Evolutionary conservation across 2,113 vertebrate genomes (phyloP), one percentile per base, ranked within the genome.

Genomic region (Phrynocephalus versicolor): DNA sequence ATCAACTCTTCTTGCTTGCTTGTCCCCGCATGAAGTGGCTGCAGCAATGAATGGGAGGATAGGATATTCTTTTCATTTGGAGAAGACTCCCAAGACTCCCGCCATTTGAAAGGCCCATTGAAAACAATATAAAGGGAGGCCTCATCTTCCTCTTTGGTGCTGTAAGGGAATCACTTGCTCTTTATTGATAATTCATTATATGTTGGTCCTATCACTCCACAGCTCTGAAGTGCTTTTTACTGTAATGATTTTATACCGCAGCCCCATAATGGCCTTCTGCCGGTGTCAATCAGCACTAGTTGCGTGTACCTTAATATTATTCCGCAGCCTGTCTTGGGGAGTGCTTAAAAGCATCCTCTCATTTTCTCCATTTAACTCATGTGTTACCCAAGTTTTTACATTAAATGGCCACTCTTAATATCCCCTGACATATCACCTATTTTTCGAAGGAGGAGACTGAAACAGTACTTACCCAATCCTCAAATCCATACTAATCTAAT

Each of bases 361-460:
- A 96, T 97, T 95, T 96, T 96, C 96, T 95, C 95, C 93, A 94
- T 95, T 96, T 97, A 96, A 96, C 96, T 96, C 96, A 70, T 97
- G 96, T 97, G 96, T 97, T 96, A 96, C 96, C 95, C 91, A 94
- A 93, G 94, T 96, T 97, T 97, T 96, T 96, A 97, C 96, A 97
- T 97, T 97, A 97, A 97, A 97, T 96, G 96, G 94, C 93, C 93
- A 92, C 96, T 95, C 95, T 96, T 97, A 96, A 97, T 97, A 96
- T 97, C 96, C 95, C 94, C 83, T 90, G 96, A 94, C 95, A 94
- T 91, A 90, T 95, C 96, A 96, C 95, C 96, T 95, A 93, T 95
- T 95, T 51, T 96, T 96, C 96, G 92, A 81, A 94, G 94, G 93
- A 96, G 96, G 95, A 95, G 95, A 92, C 92, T 79, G 94, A 94